Percentiles rank a stretch among this genome's conserved stretches.
These are phyloP conservation scores for Amphimallon solstitiale DNA, from an alignment of 2,888 invertebrate species.

Conservation along the genomic window DNA sequence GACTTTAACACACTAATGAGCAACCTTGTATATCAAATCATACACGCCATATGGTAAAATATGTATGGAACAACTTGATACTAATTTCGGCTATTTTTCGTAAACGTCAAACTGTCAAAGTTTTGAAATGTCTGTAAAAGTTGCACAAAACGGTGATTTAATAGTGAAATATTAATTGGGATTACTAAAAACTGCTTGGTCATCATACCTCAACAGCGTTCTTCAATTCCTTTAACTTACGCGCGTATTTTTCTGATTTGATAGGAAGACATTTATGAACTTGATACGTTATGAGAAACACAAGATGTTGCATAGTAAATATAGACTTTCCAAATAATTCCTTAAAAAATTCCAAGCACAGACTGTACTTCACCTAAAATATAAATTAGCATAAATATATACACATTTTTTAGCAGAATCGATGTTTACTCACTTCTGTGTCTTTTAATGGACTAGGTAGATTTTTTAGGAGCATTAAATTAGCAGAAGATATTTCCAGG, in stretches of 20 bases:
- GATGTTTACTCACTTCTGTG: neutral
- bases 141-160: too few species aligned
- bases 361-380: slow-evolving; percentile 4
- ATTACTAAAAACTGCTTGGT: too few species aligned
- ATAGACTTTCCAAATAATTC: slow-evolving; percentile 3
- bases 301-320: neutral
- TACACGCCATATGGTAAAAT: too few species aligned
- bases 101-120: too few species aligned
- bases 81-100: too few species aligned
- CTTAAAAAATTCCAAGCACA: neutral
- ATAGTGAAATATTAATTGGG: too few species aligned
- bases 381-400: too few species aligned
- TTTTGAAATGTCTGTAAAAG: too few species aligned
- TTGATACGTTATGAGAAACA: neutral
- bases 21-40: too few species aligned
- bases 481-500: neutral
- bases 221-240: neutral
- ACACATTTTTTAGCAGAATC: too few species aligned
- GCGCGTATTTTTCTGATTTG: neutral
- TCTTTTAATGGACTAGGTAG: slow-evolving; percentile 9
- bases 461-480: neutral
- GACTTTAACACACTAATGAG: too few species aligned
- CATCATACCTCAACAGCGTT: neutral
- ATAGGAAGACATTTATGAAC: neutral
- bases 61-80: too few species aligned